Evolutionary conservation across 2,113 vertebrate genomes (phyloP), one percentile per base, ranked within the genome.

Genomic region (Rhipidura dahli): DNA sequence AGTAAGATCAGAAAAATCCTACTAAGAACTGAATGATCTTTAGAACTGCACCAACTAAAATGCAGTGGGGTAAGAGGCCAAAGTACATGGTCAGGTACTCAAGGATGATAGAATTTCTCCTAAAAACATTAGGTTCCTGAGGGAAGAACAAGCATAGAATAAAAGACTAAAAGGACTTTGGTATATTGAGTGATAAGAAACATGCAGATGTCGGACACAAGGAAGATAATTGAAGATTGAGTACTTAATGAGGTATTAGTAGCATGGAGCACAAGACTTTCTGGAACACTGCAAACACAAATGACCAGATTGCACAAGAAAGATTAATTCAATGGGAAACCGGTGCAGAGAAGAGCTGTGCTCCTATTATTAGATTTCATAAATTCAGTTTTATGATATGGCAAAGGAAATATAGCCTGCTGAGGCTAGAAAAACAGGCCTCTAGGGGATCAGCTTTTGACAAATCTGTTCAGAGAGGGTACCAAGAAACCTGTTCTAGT

Each of bases 1-100:
- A 69, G 50, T 86, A 86, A 77, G 78, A 82, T 49, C 45, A 88
- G 40, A 91, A 93, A 86, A 85, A 79, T 49, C 31, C 66, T 85
- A 21, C 61, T n/a, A 76, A 76, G 37, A 85, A 60, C 56, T 35
- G 35, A 87, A 49, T 33, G 19, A 91, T 56, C 47, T 82, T 68
- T 13, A 75, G 39, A 94, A 65, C 24, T 31, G 44, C 45, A 72
- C 12, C 37, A 88, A 85, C 13, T 77, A 64, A 90, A 88, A 53
- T 0, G 1, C 73, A 79, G 31, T n/a, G 15, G 10, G 10, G 11
- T 50, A 90, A 88, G 1, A 86, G 42, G 30, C 65, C 40, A 77
- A 80, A 88, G 63, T 28, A 50, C 30, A 47, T 0, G 1, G 54
- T 47, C 16, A 22, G 7, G 16, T 35, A 64, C 40, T 28, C 24